Evolutionary conservation across 2,113 vertebrate genomes (phyloP), one percentile per base, ranked within the genome.

Genomic region (Ciconia stormi): DNA sequence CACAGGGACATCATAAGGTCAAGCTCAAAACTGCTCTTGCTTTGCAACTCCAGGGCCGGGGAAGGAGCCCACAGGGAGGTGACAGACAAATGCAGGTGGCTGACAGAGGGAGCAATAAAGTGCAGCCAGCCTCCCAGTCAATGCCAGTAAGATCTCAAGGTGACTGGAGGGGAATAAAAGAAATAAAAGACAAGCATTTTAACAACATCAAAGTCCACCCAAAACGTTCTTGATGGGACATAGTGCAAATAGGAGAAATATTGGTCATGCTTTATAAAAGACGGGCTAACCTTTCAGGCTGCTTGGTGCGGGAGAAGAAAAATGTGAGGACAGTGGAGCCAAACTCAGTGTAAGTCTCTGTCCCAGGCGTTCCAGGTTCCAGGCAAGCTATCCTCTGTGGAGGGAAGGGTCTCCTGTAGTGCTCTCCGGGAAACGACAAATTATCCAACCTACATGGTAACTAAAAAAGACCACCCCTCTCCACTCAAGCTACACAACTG

Each of bases 161-260:
- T 17, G 44, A 81, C 27, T 18, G 17, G 21, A 84, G 23, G 1
- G 42, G 55, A 86, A 86, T 46, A 79, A 69, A 80, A 70, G 50
- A 81, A 71, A 76, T 4, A 71, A 55, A 72, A 22, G 84, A 73
- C 20, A 5, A 94, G 13, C 36, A 14, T 87, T 96, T 93, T 84
- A 95, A 83, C 65, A 76, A 67, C 52, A 80, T 82, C 89, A 22
- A 40, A 82, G 53, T 50, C 53, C 58, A 84, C 38, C 56, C 13
- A 0, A 81, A 95, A 94, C 29, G 58, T 91, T 94, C 61, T 89
- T 95, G 62, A 72, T 42, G 29, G 59, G 82, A 89, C 23, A 30
- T 81, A 97, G 94, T 95, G 97, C 95, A 97, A 97, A 95, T 1
- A 90, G 40, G 55, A 95, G 47, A 59, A 69, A 72, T 44, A 72